Percentiles rank a stretch among this genome's conserved stretches.
Conservation (phyloP, 2,888 invertebrate genomes). For the Cheilosia impressa region DNA sequence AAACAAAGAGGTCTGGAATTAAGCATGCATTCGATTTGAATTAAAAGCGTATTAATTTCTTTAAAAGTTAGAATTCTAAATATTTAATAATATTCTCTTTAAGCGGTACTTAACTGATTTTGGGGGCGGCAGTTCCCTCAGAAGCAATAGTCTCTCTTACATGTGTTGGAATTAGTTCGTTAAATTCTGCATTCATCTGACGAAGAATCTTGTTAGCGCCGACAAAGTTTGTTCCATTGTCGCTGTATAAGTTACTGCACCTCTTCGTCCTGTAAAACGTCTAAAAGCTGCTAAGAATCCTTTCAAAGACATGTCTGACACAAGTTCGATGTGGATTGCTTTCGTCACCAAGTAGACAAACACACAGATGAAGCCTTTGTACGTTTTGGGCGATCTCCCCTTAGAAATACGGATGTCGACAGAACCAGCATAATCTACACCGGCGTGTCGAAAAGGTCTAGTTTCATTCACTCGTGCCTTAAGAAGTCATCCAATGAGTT, state of each 20-base stretch:
- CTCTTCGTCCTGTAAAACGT: constrained; percentile 28
- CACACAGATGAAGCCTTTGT: constrained; percentile 18
- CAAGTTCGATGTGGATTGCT: constrained; percentile 38
- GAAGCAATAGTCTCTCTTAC: too few species aligned
- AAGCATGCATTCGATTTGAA: too few species aligned
- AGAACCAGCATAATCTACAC: constrained; percentile 58
- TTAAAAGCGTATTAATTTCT: too few species aligned
- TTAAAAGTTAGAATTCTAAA: too few species aligned
- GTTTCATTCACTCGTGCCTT: constrained; percentile 35
- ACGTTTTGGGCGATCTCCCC: too few species aligned
- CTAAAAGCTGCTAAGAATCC: constrained; percentile 25
- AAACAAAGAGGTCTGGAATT: too few species aligned
- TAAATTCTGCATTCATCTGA: neutral
- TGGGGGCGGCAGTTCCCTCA: too few species aligned
- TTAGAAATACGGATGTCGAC: too few species aligned
- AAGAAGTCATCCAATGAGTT: too few species aligned
- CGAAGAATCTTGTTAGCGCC: neutral
- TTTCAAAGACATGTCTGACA: constrained; percentile 24
- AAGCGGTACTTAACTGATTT: too few species aligned
- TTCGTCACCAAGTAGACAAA: constrained; percentile 21
- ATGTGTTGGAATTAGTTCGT: too few species aligned
- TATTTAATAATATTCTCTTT: too few species aligned
- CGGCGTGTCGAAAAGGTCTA: constrained; percentile 17
- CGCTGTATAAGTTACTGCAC: constrained; percentile 12
- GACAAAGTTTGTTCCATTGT: constrained; percentile 24